phyloP scores from a whole-genome alignment of 2,113 vertebrate species.

The Bos javanicus region DNA sequence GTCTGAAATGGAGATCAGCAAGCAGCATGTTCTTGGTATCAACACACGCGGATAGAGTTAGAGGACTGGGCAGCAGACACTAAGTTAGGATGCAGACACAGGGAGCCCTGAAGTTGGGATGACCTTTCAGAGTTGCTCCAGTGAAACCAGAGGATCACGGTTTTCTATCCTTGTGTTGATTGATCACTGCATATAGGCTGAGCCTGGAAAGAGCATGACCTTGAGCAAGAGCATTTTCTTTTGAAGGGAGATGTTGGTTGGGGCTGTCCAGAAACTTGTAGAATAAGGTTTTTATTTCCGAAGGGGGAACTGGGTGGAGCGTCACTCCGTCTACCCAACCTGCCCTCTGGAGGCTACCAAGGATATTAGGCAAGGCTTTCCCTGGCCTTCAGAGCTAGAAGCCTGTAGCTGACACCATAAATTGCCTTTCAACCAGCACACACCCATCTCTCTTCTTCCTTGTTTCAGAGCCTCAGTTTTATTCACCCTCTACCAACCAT shows the following conservation, averaged over 20 bases:
- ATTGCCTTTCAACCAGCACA: neutral
- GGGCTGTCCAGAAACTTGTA: neutral
- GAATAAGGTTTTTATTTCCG: neutral
- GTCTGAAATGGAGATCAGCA: neutral
- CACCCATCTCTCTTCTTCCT: neutral
- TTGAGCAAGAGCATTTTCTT: neutral
- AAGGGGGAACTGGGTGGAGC: neutral
- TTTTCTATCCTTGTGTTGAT: neutral
- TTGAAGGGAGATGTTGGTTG: neutral
- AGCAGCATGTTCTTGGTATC: neutral
- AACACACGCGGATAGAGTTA: rapidly evolving
- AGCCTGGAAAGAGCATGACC: neutral
- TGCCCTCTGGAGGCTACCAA: neutral
- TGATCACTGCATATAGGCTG: neutral
- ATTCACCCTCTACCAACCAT: neutral
- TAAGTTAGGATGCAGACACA: neutral
- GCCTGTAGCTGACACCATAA: neutral
- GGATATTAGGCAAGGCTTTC: neutral
- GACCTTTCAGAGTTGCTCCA: neutral
- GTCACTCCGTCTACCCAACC: neutral
- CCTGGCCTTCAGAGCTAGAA: neutral
- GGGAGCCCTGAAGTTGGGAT: neutral
- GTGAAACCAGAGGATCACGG: neutral
- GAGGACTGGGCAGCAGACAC: neutral
- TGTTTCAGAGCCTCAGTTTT: neutral